phyloP scores from a whole-genome alignment of 2,888 invertebrate genomes.

The Meiosimyza decipiens region DNA sequence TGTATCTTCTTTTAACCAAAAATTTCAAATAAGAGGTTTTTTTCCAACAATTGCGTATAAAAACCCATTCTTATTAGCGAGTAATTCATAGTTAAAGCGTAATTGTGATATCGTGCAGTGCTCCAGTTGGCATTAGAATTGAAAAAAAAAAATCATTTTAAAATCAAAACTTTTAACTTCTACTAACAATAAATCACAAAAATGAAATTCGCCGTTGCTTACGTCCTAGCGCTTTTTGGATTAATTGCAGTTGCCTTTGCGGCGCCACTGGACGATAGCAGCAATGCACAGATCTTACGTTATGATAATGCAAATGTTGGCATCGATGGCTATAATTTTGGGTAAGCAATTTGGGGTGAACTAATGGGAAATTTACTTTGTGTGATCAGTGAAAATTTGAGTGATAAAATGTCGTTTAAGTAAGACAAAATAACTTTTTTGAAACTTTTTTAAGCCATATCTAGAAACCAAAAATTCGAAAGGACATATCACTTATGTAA shows the following conservation, averaged over 20 bases:
- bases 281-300: slow-evolving; percentile 71
- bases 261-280: slow-evolving; percentile 55
- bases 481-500: no score
- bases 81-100: no score
- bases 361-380: background rate
- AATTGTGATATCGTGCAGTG: no score
- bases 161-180: no score
- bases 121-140: no score
- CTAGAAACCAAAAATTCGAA: background rate
- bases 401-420: background rate
- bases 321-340: slow-evolving; percentile 58
- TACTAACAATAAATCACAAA: background rate
- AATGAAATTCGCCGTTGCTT: background rate
- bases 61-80: no score
- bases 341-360: slow-evolving; percentile 49
- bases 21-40: no score
- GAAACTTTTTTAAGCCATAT: background rate
- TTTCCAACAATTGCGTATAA: no score
- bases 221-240: background rate
- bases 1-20: no score
- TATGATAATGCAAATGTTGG: slow-evolving; percentile 70
- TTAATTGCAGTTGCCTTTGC: slow-evolving; percentile 48
- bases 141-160: no score
- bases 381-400: background rate
- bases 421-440: no score